These are phyloP conservation scores for Hipparchia semele DNA, from an alignment of 2,888 invertebrate genomes.

Conservation along the genomic window DNA sequence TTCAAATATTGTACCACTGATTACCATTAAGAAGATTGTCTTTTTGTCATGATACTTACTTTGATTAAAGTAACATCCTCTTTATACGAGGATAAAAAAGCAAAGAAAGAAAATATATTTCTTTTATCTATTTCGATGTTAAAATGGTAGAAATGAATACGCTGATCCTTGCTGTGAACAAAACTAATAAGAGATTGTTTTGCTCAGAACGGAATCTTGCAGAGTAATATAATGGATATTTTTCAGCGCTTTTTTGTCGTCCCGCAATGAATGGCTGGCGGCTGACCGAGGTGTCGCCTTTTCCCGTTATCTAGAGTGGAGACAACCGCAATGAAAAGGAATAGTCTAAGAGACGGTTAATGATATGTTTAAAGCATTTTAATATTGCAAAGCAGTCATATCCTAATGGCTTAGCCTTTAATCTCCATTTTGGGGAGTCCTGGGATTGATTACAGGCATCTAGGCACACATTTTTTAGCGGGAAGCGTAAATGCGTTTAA, in stretches of 20 bases:
- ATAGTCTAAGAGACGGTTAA: background rate
- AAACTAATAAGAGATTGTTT: conserved; percentile 4
- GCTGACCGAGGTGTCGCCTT: conserved; percentile 13
- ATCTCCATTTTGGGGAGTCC: too few species aligned
- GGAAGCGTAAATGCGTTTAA: too few species aligned
- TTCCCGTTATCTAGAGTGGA: background rate
- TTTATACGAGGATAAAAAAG: too few species aligned
- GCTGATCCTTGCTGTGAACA: background rate
- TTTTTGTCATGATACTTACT: too few species aligned
- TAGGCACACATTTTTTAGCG: too few species aligned
- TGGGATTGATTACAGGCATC: too few species aligned
- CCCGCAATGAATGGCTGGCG: conserved; percentile 1
- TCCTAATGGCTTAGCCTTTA: too few species aligned
- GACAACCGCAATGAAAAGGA: conserved; percentile 4
- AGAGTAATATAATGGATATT: conserved; percentile 8
- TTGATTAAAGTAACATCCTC: too few species aligned
- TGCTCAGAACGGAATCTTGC: background rate
- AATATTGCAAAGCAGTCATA: background rate
- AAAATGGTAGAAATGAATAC: background rate
- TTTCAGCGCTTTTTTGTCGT: background rate
- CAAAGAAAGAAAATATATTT: too few species aligned
- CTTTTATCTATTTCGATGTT: background rate
- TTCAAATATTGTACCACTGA: too few species aligned
- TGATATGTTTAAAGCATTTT: background rate
- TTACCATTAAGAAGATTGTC: too few species aligned